Evolutionary conservation across 2,888 invertebrate species (phyloP), one percentile per base, ranked within the genome.

Genomic region (Holacanthella duospinosa): DNA sequence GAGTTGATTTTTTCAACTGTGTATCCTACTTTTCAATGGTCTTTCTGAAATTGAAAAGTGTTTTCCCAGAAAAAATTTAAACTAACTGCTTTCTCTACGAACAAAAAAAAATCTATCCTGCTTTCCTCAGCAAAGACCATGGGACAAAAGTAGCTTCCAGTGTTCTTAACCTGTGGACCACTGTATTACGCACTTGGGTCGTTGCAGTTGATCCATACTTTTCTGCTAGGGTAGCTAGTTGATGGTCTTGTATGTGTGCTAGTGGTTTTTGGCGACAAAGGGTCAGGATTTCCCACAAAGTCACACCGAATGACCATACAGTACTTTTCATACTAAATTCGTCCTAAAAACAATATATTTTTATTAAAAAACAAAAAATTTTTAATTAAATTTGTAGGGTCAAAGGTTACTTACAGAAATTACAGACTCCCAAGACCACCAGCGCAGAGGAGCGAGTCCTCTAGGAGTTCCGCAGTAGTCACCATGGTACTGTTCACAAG

Each of bases 371-470:
- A 16, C 36, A 57, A 62, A 59, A 62, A 59, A 63, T 64, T 58
- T 65, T 62, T 21, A 59, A 48, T 9, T 60, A 43, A 67, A 16
- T 28, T 24, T n/a, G 21, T 54, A 48, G 57, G 24, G 29, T 43
- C 29, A 43, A 57, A n/a, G 54, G 9, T 28, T 21, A 48, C 68
- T 78, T 79, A 84, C 84, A 78, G 84, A 74, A 54, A 84, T 77
- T 73, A 84, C 82, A 71, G 83, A 83, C 75, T 84, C 84, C 84
- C 84, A 84, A 53, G 84, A 83, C 70, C 84, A 76, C 84, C 84
- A 84, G 72, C 84, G 78, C 64, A 84, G 82, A 36, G 84, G 84
- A 54, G 82, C 82, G 55, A 82, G 82, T 74, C 82, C 79, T 59
- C 82, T 82, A 44, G 83, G 81, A 71, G 84, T 82, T 75, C 83